Base-by-base conservation (phyloP, 2,113 vertebrate genomes). In the Dicaeum eximium region DNA sequence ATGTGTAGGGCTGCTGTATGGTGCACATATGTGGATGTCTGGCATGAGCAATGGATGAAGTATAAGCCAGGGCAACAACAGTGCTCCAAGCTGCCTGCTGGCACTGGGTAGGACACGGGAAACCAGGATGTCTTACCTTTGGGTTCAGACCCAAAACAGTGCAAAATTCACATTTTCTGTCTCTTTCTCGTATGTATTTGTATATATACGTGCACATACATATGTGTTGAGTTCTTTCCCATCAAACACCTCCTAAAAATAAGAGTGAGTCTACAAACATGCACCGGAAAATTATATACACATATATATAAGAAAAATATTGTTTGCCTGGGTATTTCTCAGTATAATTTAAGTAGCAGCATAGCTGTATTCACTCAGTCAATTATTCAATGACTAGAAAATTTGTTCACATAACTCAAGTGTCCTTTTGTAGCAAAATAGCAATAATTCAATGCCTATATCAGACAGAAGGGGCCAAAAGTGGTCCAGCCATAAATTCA, bases 21-120 rank as follows among this genome's bases (percentile, higher is more conserved):
- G 89, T 61, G 58, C 62, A 35, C 96, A 96, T 82, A 89, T 97
- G 96, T 95, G 94, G 50, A 88, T 69, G 44, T 93, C 86, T 97
- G 95, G 88, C 88, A 60, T 51, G 61, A 87, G 80, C 72, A 73
- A 58, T 40, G 90, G 66, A 78, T 37, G 47, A 88, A 81, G 51
- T 27, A 45, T 57, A 91, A 92, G 31, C 44, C n/a, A 75, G 58
- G 69, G 83, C 58, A 96, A 8, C 8, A 74, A 57, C n/a, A 80
- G 50, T 35, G 64, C 80, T 83, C 23, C 5, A 1, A 90, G 67
- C 38, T 91, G 38, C 31, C 60, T 91, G 35, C 70, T 79, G 48
- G 67, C 47, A 65, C 27, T 72, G 45, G 16, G n/a, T 31, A 78
- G 64, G 45, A 45, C 25, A 67, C 54, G 15, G 22, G 16, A 7